Conservation (phyloP, 2,113 vertebrate genomes). For the Plecturocebus donacophilus region DNA sequence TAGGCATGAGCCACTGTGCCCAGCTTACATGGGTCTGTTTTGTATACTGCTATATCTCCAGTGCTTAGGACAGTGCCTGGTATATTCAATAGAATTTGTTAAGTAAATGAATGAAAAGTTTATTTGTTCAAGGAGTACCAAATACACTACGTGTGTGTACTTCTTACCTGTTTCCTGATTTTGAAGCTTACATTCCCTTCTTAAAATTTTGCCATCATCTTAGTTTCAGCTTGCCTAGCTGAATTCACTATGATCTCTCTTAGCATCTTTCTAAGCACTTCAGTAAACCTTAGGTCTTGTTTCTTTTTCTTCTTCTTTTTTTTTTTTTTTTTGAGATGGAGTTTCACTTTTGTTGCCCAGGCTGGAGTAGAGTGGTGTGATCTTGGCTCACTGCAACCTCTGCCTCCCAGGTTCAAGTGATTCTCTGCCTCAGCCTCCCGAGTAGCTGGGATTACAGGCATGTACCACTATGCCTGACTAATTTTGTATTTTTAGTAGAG, state of each 20-base stretch:
- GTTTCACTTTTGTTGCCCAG: no score
- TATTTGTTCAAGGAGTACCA: constrained; percentile 20
- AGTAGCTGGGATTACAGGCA: no score
- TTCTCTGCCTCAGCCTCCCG: no score
- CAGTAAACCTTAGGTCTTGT: background rate
- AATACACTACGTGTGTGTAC: background rate
- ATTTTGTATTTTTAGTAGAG: no score
- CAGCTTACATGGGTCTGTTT: background rate
- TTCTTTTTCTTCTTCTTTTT: background rate
- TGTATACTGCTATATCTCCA: background rate
- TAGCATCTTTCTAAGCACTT: background rate
- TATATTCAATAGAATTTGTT: background rate
- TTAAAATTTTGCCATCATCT: constrained; percentile 32
- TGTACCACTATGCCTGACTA: no score
- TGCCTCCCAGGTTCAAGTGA: no score
- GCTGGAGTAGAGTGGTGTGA: no score
- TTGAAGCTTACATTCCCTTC: background rate
- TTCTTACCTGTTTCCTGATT: background rate
- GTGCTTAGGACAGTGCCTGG: background rate
- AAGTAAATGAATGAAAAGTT: constrained; percentile 4
- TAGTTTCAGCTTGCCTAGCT: background rate
- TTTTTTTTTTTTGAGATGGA: no score
- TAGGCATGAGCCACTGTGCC: no score
- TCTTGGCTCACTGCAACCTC: no score
- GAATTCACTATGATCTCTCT: background rate